phyloP scores from a whole-genome alignment of 2,888 invertebrate species.

The Junonia oenone region DNA sequence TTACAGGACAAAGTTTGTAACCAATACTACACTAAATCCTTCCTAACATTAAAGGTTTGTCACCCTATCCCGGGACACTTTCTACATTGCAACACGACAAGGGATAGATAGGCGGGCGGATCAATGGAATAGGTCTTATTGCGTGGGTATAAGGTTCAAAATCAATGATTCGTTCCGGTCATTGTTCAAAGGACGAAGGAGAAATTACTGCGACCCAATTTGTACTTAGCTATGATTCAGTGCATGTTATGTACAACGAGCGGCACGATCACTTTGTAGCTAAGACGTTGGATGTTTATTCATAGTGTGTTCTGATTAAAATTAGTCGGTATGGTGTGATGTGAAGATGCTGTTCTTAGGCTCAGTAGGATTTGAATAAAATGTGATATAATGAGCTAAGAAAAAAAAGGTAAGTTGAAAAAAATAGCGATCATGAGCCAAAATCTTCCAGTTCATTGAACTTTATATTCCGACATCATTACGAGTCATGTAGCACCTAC shows the following conservation, averaged over 20 bases:
- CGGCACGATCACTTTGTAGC: neutral
- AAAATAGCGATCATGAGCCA: too few relatives aligned
- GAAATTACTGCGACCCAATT: constrained; percentile 55
- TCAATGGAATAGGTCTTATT: constrained; percentile 35
- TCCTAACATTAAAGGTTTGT: constrained; percentile 25
- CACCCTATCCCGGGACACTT: constrained; percentile 60
- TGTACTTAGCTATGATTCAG: constrained; percentile 33
- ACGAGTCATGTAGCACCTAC: too few relatives aligned
- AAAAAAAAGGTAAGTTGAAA: too few relatives aligned
- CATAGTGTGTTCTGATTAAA: too few relatives aligned
- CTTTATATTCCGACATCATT: too few relatives aligned
- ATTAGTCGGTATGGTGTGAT: too few relatives aligned
- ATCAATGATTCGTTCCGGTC: constrained; percentile 32
- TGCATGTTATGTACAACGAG: neutral
- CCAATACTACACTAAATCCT: neutral
- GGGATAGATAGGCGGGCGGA: constrained; percentile 45
- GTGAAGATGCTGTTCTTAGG: too few relatives aligned
- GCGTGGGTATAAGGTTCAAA: constrained; percentile 41
- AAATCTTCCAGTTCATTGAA: too few relatives aligned
- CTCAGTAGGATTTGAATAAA: too few relatives aligned
- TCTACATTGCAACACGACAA: constrained; percentile 52
- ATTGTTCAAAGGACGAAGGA: constrained; percentile 43
- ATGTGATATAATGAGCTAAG: too few relatives aligned
- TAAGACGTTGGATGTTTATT: too few relatives aligned
- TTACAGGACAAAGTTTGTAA: neutral